Evolutionary conservation across 2,113 vertebrate genomes (phyloP).

Genomic region (Alectura lathami): DNA sequence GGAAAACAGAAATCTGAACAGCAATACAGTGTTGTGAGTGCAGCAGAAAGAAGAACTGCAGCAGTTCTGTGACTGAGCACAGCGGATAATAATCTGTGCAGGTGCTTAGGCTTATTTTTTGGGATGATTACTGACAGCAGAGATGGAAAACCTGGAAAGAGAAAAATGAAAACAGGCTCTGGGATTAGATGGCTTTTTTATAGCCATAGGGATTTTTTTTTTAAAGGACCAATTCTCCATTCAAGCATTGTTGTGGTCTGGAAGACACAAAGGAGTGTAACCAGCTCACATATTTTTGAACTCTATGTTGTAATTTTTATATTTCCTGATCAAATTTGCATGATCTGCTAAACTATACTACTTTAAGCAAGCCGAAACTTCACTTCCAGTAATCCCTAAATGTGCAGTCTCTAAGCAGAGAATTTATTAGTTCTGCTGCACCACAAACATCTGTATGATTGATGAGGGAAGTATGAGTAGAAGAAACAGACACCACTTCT

Average conservation of each 20-base stretch:
- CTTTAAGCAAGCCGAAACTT: not conserved
- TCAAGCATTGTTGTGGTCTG: not conserved
- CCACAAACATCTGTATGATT: not conserved
- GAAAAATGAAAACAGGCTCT: not conserved
- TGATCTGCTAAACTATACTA: not conserved
- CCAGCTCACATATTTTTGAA: not conserved
- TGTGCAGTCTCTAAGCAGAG: not conserved
- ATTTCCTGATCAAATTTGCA: conserved; percentile 1
- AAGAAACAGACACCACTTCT: not conserved
- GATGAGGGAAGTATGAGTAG: not conserved
- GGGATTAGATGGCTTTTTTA: not conserved
- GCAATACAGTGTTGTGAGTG: not conserved
- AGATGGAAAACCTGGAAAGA: not conserved
- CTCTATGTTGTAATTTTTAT: not conserved
- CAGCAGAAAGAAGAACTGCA: not conserved
- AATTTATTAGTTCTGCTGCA: not conserved
- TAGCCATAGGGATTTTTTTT: not conserved
- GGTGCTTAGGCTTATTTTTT: not conserved
- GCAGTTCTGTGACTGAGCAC: not conserved
- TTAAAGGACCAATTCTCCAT: not conserved
- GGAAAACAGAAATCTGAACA: not conserved
- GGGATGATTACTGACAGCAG: not conserved
- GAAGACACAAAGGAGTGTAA: not conserved
- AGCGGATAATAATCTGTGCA: not conserved
- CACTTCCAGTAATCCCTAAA: not conserved